A percentile compares a stretch with the other conserved stretches of the same genome.
Evolutionary conservation across 2,888 invertebrate species (phyloP).

Genomic region (Polymixis lichenea): DNA sequence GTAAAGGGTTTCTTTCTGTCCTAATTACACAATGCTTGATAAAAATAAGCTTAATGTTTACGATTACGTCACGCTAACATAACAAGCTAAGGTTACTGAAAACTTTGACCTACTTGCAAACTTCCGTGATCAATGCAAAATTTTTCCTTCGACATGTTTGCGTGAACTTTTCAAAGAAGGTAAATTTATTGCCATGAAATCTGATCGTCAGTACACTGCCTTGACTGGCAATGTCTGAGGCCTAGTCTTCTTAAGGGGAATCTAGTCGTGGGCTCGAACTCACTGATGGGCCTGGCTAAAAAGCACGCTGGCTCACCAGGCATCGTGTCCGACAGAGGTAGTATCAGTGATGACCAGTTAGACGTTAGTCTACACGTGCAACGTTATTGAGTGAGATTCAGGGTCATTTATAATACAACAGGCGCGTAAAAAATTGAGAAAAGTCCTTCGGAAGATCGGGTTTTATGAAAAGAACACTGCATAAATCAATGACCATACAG

Average conservation of each 20-base stretch:
- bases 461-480: too few relatives aligned
- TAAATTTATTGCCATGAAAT: slow-evolving; percentile 7
- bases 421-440: too few relatives aligned
- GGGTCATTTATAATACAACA: too few relatives aligned
- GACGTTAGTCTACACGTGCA: too few relatives aligned
- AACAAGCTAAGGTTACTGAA: slow-evolving; percentile 6
- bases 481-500: too few relatives aligned
- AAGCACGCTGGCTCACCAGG: too few relatives aligned
- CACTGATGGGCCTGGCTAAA: too few relatives aligned
- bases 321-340: too few relatives aligned
- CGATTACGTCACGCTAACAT: slow-evolving; percentile 5
- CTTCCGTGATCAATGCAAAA: slow-evolving; percentile 33
- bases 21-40: background rate
- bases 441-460: too few relatives aligned
- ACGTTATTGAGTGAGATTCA: too few relatives aligned
- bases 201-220: background rate
- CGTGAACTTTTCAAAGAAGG: slow-evolving; percentile 20
- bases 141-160: slow-evolving; percentile 31
- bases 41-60: slow-evolving; percentile 10
- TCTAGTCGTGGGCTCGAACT: too few relatives aligned
- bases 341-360: too few relatives aligned
- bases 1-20: background rate
- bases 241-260: background rate
- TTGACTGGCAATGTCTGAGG: background rate
- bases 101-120: slow-evolving; percentile 43